Percentiles rank a stretch among this genome's conserved stretches.
These are phyloP conservation scores for Neotoxoptera formosana DNA, from an alignment of 1,140 invertebrate species.

Conservation along the genomic window DNA sequence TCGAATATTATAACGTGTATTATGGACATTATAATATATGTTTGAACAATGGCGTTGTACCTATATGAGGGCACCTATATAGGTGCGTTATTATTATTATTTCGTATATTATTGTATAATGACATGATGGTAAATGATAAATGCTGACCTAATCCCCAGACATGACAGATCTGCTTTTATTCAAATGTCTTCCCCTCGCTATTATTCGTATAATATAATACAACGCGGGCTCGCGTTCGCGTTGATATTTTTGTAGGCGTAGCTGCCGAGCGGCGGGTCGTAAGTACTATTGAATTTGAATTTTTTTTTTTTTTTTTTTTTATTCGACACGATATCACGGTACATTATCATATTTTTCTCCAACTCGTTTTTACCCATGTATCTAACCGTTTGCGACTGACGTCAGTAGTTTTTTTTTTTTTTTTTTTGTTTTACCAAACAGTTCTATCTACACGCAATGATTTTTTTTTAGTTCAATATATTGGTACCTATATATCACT, in stretches of 20 bases:
- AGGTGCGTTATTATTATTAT: too few relatives aligned
- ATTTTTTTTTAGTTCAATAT: background rate
- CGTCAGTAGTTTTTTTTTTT: background rate
- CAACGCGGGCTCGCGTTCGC: background rate
- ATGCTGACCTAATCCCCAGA: constrained; percentile 7
- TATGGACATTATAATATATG: background rate
- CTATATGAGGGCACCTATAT: too few relatives aligned
- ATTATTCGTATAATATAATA: background rate
- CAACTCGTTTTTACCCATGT: background rate
- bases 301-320: background rate
- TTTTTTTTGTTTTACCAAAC: too few relatives aligned
- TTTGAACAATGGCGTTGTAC: background rate
- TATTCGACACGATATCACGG: background rate
- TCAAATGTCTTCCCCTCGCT: background rate
- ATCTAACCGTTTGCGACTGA: background rate
- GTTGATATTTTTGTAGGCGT: constrained; percentile 8
- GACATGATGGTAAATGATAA: background rate
- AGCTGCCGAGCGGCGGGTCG: background rate
- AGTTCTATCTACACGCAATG: background rate
- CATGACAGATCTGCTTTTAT: background rate
- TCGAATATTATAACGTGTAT: background rate
- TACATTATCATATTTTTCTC: background rate
- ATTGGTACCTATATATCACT: too few relatives aligned
- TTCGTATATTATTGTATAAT: background rate
- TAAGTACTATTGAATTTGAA: background rate